Conservation (phyloP, 2,113 vertebrate genomes). For the Crypturellus undulatus region DNA sequence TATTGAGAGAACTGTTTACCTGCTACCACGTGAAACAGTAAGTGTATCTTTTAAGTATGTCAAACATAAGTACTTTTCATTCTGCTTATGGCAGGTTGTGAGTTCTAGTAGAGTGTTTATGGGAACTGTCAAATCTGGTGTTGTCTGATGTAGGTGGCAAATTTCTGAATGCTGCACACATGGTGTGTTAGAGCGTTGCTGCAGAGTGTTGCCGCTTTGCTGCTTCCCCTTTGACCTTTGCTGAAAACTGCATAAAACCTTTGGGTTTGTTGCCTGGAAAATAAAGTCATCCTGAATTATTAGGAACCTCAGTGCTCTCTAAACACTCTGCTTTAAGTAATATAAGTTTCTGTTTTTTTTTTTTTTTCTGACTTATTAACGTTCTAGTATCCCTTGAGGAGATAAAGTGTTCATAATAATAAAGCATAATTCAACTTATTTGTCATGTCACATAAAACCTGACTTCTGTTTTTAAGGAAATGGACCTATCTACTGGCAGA, state of each 20-base stretch:
- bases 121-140: background rate
- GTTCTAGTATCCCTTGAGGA: background rate
- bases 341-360: background rate
- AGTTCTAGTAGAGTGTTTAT: background rate
- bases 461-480: constrained; percentile 80
- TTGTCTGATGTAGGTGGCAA: background rate
- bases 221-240: background rate
- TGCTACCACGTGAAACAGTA: constrained; percentile 93
- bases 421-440: background rate
- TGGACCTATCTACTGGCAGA: constrained; percentile 82
- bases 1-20: constrained; percentile 92
- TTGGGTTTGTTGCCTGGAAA: background rate
- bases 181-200: background rate
- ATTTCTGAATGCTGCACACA: background rate
- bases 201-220: background rate
- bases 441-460: background rate
- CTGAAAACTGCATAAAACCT: background rate
- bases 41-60: constrained; percentile 43
- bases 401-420: background rate
- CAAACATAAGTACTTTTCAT: constrained; percentile 50
- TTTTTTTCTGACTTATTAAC: background rate
- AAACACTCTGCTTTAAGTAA: background rate
- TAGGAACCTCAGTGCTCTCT: background rate
- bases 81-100: constrained; percentile 20
- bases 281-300: background rate